These are phyloP conservation scores for Vidua chalybeata DNA, from an alignment of 2,113 vertebrate species.

Conservation along the genomic window DNA sequence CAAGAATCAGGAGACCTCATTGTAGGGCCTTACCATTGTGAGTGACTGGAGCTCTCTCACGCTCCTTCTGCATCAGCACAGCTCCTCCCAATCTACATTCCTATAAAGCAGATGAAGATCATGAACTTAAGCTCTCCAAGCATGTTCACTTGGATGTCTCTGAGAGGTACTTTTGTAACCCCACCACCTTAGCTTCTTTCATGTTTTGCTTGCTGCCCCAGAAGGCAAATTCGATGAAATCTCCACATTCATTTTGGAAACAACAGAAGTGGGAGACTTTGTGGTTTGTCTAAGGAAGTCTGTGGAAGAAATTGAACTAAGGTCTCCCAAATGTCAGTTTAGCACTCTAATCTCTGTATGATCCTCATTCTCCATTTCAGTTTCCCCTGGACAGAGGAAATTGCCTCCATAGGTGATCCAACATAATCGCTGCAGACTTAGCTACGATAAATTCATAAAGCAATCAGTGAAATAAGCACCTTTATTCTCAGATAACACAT, in stretches of 20 bases:
- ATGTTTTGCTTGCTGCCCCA: background rate
- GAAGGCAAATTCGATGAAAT: background rate
- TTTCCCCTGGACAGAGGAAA: background rate
- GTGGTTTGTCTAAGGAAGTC: background rate
- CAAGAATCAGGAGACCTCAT: background rate
- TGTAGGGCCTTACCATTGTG: background rate
- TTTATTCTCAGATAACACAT: background rate
- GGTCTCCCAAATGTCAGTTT: background rate
- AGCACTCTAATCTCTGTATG: background rate
- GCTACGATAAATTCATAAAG: background rate
- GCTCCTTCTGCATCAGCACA: background rate
- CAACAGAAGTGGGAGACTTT: background rate
- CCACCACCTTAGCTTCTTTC: background rate
- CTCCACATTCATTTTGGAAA: background rate
- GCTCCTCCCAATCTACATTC: background rate
- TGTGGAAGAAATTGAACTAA: background rate
- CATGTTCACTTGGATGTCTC: background rate
- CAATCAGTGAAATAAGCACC: background rate
- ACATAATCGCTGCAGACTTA: background rate
- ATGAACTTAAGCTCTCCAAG: background rate
- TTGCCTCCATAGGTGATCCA: background rate
- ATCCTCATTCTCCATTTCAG: background rate
- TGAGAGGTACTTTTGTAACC: background rate
- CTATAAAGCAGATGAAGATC: background rate
- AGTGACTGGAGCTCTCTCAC: background rate